Evolutionary conservation across 2,888 invertebrate species (phyloP).

Genomic region (Strigamia crassipes): DNA sequence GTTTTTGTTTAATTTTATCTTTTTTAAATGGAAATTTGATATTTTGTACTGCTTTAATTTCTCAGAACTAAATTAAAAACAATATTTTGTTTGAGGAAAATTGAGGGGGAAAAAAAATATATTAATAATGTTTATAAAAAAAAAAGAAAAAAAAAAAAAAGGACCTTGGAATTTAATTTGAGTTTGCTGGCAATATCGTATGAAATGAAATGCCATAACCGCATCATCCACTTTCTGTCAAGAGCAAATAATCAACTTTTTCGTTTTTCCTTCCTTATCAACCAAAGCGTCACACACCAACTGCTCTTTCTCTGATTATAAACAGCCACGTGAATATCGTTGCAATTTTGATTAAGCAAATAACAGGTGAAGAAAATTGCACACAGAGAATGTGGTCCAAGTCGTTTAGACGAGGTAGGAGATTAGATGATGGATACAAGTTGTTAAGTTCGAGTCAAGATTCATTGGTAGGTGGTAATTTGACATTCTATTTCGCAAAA

Average conservation of each 20-base stretch:
- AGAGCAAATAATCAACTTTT: background rate
- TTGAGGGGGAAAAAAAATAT: too few relatives aligned
- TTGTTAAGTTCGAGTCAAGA: background rate
- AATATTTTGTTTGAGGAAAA: too few relatives aligned
- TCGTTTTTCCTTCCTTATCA: background rate
- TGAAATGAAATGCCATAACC: background rate
- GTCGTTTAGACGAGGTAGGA: background rate
- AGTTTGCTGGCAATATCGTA: background rate
- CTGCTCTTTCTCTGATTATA: background rate
- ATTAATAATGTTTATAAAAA: too few relatives aligned
- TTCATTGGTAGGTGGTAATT: background rate
- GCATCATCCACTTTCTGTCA: background rate
- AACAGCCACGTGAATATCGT: background rate
- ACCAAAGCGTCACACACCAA: background rate
- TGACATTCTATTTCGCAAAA: background rate
- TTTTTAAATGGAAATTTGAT: too few relatives aligned
- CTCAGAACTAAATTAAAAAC: too few relatives aligned
- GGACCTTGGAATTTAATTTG: conserved; percentile 10
- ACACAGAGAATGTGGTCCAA: background rate
- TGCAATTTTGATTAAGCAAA: background rate
- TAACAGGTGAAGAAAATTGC: background rate
- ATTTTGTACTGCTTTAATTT: too few relatives aligned
- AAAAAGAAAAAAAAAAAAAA: background rate
- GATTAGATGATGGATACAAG: background rate
- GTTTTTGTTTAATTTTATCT: too few relatives aligned